Evolutionary conservation across 2,113 vertebrate species (phyloP).

Genomic region (Crypturellus undulatus): DNA sequence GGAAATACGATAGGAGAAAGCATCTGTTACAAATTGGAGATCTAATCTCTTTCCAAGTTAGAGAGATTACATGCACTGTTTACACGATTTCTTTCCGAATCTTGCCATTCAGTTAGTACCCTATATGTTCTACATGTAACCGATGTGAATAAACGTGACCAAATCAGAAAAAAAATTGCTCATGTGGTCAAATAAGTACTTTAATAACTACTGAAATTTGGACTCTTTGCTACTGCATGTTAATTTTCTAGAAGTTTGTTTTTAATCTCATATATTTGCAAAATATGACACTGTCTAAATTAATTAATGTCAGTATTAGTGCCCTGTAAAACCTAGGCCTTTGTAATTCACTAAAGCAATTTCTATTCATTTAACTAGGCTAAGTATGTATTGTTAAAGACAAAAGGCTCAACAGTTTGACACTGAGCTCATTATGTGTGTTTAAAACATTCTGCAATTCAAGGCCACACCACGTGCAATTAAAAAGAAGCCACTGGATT

Average conservation of each 20-base stretch:
- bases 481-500: constrained; percentile 76
- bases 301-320: constrained; percentile 70
- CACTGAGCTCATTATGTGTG: constrained; percentile 90
- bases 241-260: constrained; percentile 17
- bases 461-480: constrained; percentile 85
- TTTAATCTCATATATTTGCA: constrained; percentile 58
- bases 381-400: constrained; percentile 92
- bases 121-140: not conserved
- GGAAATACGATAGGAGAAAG: not conserved
- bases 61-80: not conserved
- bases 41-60: not conserved
- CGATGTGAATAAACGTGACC: not conserved
- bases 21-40: not conserved
- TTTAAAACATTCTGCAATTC: constrained; percentile 92
- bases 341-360: constrained; percentile 93
- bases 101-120: not conserved
- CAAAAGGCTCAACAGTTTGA: constrained; percentile 89
- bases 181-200: not conserved
- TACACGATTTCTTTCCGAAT: not conserved
- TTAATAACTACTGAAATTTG: not conserved
- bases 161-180: not conserved
- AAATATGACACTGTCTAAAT: constrained; percentile 70
- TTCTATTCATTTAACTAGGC: constrained; percentile 92
- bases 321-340: constrained; percentile 78
- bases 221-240: constrained; percentile 4